Conservation (phyloP, 2,113 vertebrate genomes). For the Sialia sialis region DNA sequence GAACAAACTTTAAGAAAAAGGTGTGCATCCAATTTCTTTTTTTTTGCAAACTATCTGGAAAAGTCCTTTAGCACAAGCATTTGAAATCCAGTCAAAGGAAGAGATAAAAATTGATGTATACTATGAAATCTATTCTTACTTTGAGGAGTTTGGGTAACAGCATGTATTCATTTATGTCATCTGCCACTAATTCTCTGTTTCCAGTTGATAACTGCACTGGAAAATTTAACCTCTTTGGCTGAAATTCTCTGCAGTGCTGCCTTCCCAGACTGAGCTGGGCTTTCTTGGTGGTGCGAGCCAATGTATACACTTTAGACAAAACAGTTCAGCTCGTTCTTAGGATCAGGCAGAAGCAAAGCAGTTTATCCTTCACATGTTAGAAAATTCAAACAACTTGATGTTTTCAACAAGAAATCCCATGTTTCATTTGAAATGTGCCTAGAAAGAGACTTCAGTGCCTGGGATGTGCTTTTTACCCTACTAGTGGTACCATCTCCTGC, state of each 20-base stretch:
- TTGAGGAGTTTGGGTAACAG: neutral
- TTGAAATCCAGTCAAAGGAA: neutral
- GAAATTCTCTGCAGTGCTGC: neutral
- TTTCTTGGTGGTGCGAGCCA: neutral
- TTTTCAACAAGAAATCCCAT: neutral
- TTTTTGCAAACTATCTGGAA: neutral
- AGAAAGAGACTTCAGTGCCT: neutral
- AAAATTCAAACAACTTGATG: neutral
- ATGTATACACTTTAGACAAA: neutral
- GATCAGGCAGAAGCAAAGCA: neutral
- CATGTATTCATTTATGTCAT: neutral
- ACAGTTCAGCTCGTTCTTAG: neutral
- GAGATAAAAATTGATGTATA: neutral
- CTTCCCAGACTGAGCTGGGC: neutral
- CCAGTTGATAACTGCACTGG: neutral
- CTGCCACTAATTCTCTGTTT: neutral
- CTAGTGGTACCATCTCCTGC: neutral
- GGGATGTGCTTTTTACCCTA: neutral
- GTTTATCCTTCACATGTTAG: neutral
- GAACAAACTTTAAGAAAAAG: neutral
- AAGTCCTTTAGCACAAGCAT: neutral
- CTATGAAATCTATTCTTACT: neutral
- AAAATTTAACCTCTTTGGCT: neutral
- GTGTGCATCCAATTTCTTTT: fast-evolving
- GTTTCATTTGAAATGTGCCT: neutral